Conservation (phyloP, 1,140 invertebrate species). For the Macrobrachium rosenbergii region DNA sequence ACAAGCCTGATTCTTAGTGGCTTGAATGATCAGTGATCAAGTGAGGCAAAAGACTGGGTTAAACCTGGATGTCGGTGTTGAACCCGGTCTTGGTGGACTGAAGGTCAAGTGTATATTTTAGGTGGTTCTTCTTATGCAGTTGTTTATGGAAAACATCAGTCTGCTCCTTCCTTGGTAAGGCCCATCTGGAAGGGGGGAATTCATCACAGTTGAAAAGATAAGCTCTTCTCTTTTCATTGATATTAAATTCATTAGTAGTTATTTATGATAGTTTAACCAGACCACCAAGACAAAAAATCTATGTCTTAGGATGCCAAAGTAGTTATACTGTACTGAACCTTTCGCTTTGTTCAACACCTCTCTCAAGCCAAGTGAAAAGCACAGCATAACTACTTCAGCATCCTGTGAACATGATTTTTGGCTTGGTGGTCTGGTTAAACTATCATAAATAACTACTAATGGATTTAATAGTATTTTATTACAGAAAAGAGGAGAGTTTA, state of each 20-base stretch:
- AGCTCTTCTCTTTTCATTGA: neutral
- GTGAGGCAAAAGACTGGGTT: no score
- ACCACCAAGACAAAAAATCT: neutral
- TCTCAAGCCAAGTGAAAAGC: neutral
- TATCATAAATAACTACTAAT: neutral
- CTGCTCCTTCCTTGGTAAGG: no score
- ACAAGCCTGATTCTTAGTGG: no score
- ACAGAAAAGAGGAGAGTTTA: neutral
- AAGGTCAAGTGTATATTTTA: no score
- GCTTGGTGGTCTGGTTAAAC: neutral
- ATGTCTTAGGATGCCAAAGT: neutral
- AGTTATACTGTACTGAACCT: neutral
- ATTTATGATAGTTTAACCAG: neutral
- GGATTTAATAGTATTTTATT: neutral
- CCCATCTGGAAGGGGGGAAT: no score
- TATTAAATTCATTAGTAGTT: neutral
- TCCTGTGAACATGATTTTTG: conserved; percentile 13
- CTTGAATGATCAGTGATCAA: no score
- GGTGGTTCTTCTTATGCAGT: no score
- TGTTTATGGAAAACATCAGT: no score
- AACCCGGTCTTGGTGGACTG: no score
- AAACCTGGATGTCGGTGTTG: no score
- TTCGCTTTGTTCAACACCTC: no score
- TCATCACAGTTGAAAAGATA: no score
- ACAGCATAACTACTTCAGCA: neutral